Conservation (phyloP, 1,140 invertebrate species). For the Aphelenchoides fujianensis region DNA sequence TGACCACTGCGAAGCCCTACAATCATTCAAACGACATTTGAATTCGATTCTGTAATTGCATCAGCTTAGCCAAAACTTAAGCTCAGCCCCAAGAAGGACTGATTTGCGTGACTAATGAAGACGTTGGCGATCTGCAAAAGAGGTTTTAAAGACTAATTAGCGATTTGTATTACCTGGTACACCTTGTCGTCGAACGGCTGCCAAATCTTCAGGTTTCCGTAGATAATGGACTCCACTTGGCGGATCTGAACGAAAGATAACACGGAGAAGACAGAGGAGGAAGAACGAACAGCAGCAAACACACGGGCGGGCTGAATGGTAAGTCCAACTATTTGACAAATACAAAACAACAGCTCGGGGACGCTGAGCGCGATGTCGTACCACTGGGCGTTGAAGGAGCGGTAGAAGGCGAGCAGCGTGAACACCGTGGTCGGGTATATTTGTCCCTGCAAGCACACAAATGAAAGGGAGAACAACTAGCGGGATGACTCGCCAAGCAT, state of each 20-base stretch:
- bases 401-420: slow-evolving; percentile 37
- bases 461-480: too few species aligned
- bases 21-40: too few species aligned
- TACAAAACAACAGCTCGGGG: slow-evolving; percentile 38
- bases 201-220: slow-evolving; percentile 43
- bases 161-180: slow-evolving; percentile 22
- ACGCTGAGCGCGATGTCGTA: slow-evolving; percentile 7
- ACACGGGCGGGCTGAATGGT: slow-evolving; percentile 34
- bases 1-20: slow-evolving; percentile 46
- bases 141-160: background rate
- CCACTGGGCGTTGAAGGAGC: slow-evolving; percentile 24
- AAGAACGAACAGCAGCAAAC: background rate
- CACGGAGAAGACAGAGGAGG: too few species aligned
- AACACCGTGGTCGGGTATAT: slow-evolving; percentile 45
- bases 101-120: slow-evolving; percentile 39
- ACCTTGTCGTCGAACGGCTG: slow-evolving; percentile 31
- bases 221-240: slow-evolving; percentile 38
- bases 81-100: too few species aligned
- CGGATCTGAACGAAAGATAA: slow-evolving; percentile 37
- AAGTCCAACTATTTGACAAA: slow-evolving; percentile 36
- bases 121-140: slow-evolving; percentile 16
- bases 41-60: too few species aligned
- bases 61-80: too few species aligned
- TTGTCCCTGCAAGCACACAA: too few species aligned
- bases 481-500: too few species aligned